phyloP scores from a whole-genome alignment of 2,797 vertebrate genomes.

The Leucoraja ocellata region DNA sequence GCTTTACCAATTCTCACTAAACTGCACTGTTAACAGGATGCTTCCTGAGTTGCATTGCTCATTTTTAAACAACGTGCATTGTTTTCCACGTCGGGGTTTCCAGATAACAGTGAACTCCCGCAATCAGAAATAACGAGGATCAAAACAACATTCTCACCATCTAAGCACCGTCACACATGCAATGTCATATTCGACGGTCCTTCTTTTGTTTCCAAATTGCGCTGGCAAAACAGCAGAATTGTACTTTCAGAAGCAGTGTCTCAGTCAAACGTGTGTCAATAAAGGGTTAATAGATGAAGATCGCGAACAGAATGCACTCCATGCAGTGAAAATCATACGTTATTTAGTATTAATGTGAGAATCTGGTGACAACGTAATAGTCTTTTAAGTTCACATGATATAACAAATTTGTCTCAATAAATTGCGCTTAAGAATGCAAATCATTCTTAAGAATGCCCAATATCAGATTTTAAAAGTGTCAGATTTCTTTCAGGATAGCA shows the following conservation, averaged over 20 bases:
- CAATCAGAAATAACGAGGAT: neutral
- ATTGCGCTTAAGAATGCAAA: neutral
- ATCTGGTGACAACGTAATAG: neutral
- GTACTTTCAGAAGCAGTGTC: conserved; percentile 1
- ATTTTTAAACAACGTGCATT: neutral
- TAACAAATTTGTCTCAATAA: conserved; percentile 12
- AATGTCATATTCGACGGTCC: neutral
- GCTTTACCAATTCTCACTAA: neutral
- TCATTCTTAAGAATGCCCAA: neutral
- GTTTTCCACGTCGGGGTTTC: neutral
- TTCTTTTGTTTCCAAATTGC: neutral
- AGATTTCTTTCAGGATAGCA: neutral
- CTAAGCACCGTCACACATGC: neutral
- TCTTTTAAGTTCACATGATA: neutral
- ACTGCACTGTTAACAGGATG: neutral
- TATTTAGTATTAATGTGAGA: neutral
- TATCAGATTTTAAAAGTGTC: neutral
- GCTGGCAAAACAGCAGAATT: neutral
- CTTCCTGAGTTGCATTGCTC: neutral
- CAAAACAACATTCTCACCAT: neutral
- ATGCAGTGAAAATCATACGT: neutral
- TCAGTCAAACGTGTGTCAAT: neutral
- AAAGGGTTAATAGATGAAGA: conserved; percentile 34
- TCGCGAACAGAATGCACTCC: neutral
- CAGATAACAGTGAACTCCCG: neutral